Conservation (phyloP, 1,140 invertebrate genomes). For the Drusus annulatus region DNA sequence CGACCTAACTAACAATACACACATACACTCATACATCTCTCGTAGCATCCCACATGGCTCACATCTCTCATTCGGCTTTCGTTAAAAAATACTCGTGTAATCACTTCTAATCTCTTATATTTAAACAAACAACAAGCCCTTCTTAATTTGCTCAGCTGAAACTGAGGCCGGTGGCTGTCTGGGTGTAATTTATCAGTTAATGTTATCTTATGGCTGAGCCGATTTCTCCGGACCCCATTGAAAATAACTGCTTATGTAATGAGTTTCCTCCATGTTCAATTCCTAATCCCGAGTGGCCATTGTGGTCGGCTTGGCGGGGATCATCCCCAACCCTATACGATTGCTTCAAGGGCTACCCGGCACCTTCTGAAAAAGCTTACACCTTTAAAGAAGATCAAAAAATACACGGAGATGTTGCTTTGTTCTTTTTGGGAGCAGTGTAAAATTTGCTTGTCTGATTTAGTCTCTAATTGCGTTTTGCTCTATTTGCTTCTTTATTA, state of each 20-base stretch:
- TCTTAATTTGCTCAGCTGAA: constrained; percentile 21
- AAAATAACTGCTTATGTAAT: constrained; percentile 58
- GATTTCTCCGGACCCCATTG: constrained; percentile 52
- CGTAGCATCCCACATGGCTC: no score
- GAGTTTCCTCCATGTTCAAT: constrained; percentile 47
- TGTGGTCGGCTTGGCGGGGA: constrained; percentile 35
- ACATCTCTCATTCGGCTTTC: no score
- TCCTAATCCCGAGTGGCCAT: constrained; percentile 51
- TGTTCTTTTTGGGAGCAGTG: not conserved
- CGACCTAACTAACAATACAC: no score
- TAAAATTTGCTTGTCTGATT: not conserved
- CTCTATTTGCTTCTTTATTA: constrained; percentile 14
- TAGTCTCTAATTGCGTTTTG: constrained; percentile 2
- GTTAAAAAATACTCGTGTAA: not conserved
- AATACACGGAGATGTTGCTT: not conserved
- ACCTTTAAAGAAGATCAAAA: not conserved
- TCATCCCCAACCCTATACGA: not conserved
- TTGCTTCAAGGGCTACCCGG: constrained; percentile 5
- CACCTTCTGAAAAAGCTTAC: not conserved
- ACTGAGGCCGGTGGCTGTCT: not conserved
- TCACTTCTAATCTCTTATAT: not conserved
- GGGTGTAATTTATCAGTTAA: constrained; percentile 50
- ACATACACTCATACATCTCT: no score
- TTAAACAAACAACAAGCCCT: constrained; percentile 1
- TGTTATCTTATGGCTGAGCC: constrained; percentile 45